These are phyloP conservation scores for Elachura formosa DNA, from an alignment of 2,113 vertebrate genomes.

Conservation along the genomic window DNA sequence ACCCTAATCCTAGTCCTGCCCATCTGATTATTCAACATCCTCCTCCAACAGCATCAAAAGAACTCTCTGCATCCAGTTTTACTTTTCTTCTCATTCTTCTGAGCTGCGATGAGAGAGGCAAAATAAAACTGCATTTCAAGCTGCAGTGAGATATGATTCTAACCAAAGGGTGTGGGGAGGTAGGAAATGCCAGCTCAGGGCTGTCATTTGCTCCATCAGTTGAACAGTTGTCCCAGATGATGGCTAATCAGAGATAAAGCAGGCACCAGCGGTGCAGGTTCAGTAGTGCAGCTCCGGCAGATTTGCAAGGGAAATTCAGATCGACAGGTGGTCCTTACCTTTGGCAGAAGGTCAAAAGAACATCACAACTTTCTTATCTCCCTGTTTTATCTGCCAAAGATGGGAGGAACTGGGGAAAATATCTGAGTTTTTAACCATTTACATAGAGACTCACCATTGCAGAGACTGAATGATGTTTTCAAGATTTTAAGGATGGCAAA, in stretches of 20 bases:
- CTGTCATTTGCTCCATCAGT: slow-evolving; percentile 35
- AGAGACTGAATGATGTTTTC: background rate
- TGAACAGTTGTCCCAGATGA: slow-evolving; percentile 49
- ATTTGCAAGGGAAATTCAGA: slow-evolving; percentile 66
- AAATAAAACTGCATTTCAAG: background rate
- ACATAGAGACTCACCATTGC: background rate
- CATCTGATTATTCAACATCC: background rate
- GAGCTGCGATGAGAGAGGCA: background rate
- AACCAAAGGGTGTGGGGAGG: background rate
- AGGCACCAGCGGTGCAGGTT: slow-evolving; percentile 51
- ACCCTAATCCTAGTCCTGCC: background rate
- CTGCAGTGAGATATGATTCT: background rate
- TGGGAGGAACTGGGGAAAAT: background rate
- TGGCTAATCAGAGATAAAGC: slow-evolving; percentile 60
- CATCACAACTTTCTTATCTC: slow-evolving; percentile 8
- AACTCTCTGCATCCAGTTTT: background rate
- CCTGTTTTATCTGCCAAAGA: background rate
- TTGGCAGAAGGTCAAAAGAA: slow-evolving; percentile 48
- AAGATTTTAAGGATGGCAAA: background rate
- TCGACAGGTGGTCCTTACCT: slow-evolving; percentile 53
- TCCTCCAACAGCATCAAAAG: background rate
- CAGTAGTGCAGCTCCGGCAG: slow-evolving; percentile 12
- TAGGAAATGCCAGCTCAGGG: slow-evolving; percentile 44
- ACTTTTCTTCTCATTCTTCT: background rate
- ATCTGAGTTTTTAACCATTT: background rate